A percentile compares a stretch with the other conserved stretches of the same genome.
These are phyloP conservation scores for Holocentrus rufus DNA, from an alignment of 2,797 vertebrate species.

Conservation along the genomic window DNA sequence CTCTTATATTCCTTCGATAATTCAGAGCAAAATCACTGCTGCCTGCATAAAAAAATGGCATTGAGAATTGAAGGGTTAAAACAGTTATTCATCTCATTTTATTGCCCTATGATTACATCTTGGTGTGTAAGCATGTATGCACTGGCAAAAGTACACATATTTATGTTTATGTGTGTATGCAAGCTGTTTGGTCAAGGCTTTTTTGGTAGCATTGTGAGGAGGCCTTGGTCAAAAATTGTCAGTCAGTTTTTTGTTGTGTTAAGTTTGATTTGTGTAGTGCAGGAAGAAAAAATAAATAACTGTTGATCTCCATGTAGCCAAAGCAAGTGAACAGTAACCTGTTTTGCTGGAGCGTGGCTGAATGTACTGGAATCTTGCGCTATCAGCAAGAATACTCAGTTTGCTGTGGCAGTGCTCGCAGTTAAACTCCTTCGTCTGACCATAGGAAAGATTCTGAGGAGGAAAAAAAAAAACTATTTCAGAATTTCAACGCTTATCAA, in stretches of 20 bases:
- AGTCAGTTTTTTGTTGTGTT: slow-evolving; percentile 2
- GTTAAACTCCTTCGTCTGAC: slow-evolving; percentile 81
- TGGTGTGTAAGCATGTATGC: background rate
- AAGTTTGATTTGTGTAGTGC: background rate
- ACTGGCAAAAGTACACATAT: background rate
- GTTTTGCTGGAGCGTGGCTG: slow-evolving; percentile 71
- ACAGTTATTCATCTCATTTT: background rate
- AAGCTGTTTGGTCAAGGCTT: slow-evolving; percentile 2
- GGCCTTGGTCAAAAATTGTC: background rate
- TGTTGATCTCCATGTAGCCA: slow-evolving; percentile 24
- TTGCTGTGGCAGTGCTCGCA: slow-evolving; percentile 85
- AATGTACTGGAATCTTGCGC: slow-evolving; percentile 82
- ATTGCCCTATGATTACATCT: background rate
- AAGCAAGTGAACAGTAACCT: slow-evolving; percentile 68
- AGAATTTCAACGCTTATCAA: background rate
- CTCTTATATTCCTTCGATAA: slow-evolving; percentile 66
- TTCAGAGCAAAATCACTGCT: slow-evolving; percentile 31
- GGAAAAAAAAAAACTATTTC: slow-evolving; percentile 4
- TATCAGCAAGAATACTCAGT: slow-evolving; percentile 81
- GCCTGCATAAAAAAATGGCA: slow-evolving; percentile 54
- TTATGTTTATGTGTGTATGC: background rate
- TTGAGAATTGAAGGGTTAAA: background rate
- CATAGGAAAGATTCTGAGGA: slow-evolving; percentile 79
- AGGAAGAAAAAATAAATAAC: background rate
- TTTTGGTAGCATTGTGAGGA: slow-evolving; percentile 4